Conservation (phyloP, 2,113 vertebrate species). For the Orcinus orca region DNA sequence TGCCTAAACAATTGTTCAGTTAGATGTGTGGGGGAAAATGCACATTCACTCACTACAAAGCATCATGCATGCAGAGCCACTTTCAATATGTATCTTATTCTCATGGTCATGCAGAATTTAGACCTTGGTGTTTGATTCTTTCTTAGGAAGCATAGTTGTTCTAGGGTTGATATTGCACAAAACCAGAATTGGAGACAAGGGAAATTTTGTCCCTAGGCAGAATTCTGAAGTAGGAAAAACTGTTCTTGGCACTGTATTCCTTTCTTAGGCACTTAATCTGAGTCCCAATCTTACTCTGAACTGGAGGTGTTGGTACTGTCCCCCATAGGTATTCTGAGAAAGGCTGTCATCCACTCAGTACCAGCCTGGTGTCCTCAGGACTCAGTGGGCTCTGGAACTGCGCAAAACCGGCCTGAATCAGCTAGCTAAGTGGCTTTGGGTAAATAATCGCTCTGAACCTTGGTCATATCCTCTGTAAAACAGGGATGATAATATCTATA, state of each 20-base stretch:
- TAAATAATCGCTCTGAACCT: not conserved
- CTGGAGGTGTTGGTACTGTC: not conserved
- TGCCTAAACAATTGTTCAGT: not conserved
- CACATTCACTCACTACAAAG: not conserved
- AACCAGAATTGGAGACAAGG: not conserved
- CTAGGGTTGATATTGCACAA: not conserved
- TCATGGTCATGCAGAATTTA: not conserved
- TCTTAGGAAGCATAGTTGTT: constrained; percentile 1
- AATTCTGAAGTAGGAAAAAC: constrained; percentile 15
- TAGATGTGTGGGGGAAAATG: not conserved
- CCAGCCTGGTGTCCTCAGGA: not conserved
- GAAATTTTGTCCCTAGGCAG: not conserved
- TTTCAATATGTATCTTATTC: not conserved
- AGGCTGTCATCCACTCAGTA: not conserved
- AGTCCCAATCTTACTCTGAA: not conserved
- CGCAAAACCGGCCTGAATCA: not conserved
- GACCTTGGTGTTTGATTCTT: not conserved
- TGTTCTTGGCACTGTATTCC: not conserved
- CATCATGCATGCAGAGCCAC: not conserved
- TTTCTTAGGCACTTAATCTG: not conserved
- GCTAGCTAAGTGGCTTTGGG: not conserved
- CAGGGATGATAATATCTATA: not conserved
- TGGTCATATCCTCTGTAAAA: not conserved
- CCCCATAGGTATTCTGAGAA: not conserved
- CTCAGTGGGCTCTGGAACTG: not conserved